Percentiles rank a stretch among this genome's conserved stretches.
Conservation (phyloP, 2,888 invertebrate species). For the Andrena flavipes region DNA sequence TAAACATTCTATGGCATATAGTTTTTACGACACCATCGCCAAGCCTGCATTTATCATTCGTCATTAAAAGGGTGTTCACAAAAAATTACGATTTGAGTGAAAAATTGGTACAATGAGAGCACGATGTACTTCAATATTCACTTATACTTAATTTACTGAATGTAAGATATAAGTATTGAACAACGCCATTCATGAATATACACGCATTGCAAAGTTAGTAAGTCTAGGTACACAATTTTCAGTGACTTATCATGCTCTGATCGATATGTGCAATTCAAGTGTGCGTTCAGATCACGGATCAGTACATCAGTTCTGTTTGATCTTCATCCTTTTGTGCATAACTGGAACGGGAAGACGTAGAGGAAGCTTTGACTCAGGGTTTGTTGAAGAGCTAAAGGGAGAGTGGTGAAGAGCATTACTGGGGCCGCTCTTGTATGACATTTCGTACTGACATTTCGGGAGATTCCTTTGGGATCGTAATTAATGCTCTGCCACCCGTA, state of each 20-base stretch:
- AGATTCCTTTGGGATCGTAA: slow-evolving; percentile 60
- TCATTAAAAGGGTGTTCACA: no score
- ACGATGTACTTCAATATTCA: no score
- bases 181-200: no score
- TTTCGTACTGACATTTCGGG: slow-evolving; percentile 75
- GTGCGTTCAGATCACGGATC: slow-evolving; percentile 38
- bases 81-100: no score
- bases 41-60: no score
- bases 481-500: slow-evolving; percentile 67
- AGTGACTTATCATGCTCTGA: background rate
- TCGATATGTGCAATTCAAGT: background rate
- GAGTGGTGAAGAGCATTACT: slow-evolving; percentile 43
- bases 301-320: slow-evolving; percentile 52
- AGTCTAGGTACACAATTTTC: no score
- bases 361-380: slow-evolving; percentile 51
- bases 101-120: no score
- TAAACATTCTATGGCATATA: no score
- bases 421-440: slow-evolving; percentile 68
- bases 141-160: no score
- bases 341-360: slow-evolving; percentile 46
- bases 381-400: slow-evolving; percentile 50
- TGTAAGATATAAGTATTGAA: no score
- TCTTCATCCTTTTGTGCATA: slow-evolving; percentile 58
- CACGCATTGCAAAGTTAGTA: no score
- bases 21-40: no score